Percentiles rank a stretch among this genome's conserved stretches.
These are phyloP conservation scores for Fregata magnificens DNA, from an alignment of 2,113 vertebrate species.

Conservation along the genomic window DNA sequence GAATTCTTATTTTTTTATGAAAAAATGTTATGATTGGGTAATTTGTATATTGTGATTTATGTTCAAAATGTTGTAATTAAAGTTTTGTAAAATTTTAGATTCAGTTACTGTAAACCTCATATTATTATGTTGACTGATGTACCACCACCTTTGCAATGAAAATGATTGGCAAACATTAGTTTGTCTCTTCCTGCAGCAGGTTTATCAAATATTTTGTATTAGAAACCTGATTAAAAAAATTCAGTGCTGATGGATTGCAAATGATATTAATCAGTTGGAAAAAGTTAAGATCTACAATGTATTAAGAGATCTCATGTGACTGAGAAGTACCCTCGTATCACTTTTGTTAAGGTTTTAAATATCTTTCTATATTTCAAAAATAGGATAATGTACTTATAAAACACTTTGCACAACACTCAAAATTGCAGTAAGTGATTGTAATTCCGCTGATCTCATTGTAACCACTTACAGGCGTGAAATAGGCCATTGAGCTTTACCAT, in stretches of 20 bases:
- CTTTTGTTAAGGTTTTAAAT: conserved; percentile 60
- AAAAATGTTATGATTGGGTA: conserved; percentile 63
- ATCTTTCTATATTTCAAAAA: conserved; percentile 58
- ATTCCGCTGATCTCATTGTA: conserved; percentile 56
- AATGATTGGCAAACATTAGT: background rate
- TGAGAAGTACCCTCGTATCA: background rate
- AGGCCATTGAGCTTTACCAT: conserved; percentile 41
- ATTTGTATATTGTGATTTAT: conserved; percentile 53
- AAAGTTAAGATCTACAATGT: background rate
- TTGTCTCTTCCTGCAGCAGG: background rate
- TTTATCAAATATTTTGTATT: background rate
- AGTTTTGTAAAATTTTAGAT: conserved; percentile 50
- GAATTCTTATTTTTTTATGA: conserved; percentile 63
- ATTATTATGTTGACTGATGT: conserved; percentile 18
- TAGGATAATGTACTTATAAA: conserved; percentile 50
- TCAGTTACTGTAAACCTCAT: conserved; percentile 25
- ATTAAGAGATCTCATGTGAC: conserved; percentile 14
- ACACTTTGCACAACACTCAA: conserved; percentile 49
- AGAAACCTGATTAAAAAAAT: background rate
- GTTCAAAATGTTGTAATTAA: conserved; percentile 61
- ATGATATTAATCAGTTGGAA: background rate
- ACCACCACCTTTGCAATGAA: conserved; percentile 18
- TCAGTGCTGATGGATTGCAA: background rate
- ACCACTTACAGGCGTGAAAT: conserved; percentile 53
- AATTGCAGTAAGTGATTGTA: conserved; percentile 61